Evolutionary conservation across 2,888 invertebrate species (phyloP), one percentile per base, ranked within the genome.

Genomic region (Acleris emargana): DNA sequence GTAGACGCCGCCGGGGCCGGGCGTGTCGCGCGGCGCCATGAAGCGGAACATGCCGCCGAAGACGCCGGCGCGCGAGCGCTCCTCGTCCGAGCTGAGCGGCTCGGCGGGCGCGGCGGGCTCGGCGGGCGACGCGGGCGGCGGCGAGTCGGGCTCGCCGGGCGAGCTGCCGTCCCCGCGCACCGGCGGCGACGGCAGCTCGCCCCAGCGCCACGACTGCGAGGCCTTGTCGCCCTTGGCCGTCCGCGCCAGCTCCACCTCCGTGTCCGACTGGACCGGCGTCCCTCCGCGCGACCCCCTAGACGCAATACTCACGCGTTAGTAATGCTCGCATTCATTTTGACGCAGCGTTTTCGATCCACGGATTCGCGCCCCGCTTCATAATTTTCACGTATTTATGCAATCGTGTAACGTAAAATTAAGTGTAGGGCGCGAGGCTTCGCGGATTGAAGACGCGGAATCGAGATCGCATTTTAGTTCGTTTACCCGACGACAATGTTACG

Each of bases 11-110:
- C 96, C 97, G 16, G 95, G 91, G 77, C 94, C 94, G 28, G 93
- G 93, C 11, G 82, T 80, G 55, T 88, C 89, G 50, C 84, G 79
- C 45, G 86, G 77, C 64, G 93, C 80, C 96, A 98, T 98, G 87
- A 98, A 98, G 72, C 97, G 96, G 87, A 98, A 97, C 96, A 99
- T 97, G 76, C 96, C 97, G 81, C 97, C 96, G 70, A 98, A 93
- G 94, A 97, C 97, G 49, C 97, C 97, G 70, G 88, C 87, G 0
- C 90, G 80, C 51, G 87, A 81, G 11, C 90, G 80, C 69, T 94
- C 93, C 71, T 94, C 94, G 73, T 94, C 91, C 0, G 93, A 92
- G 75, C 91, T 91, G 9, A 93, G 81, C 1, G 91, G 91, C 64
- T 90, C 91, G 0, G 83, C 74, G 1, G 90, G 89, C 0, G 90